phyloP scores from a whole-genome alignment of 1,140 invertebrate species.

The Leptonema lineaticorne region DNA sequence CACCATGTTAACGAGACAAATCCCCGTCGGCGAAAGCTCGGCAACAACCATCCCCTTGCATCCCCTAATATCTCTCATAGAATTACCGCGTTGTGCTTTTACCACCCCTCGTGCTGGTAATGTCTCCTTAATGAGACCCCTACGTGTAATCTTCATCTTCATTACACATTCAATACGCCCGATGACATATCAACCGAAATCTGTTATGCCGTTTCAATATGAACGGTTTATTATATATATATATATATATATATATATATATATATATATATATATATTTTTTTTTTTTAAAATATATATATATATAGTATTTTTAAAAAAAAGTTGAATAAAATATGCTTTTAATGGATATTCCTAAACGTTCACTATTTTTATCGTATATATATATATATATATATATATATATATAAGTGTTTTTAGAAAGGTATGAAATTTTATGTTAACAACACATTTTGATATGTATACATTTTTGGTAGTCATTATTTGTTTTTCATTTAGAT shows the following conservation, averaged over 20 bases:
- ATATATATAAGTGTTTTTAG: too few species aligned
- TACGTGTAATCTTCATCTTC: constrained; percentile 28
- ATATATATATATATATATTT: background rate
- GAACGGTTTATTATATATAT: background rate
- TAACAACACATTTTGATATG: too few species aligned
- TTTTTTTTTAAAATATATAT: background rate
- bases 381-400: too few species aligned
- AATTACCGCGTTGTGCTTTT: too few species aligned
- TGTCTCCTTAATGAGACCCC: constrained; percentile 13
- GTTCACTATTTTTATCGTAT: too few species aligned
- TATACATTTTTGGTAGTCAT: too few species aligned
- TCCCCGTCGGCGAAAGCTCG: constrained; percentile 3
- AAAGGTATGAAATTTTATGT: too few species aligned
- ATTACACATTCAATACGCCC: constrained; percentile 26
- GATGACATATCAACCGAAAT: constrained; percentile 1
- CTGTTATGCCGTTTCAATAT: background rate
- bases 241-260: background rate
- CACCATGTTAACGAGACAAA: constrained; percentile 16
- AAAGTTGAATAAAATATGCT: too few species aligned
- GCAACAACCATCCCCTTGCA: background rate
- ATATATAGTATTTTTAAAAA: too few species aligned
- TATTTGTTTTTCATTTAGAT: too few species aligned
- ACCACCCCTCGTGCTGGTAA: background rate
- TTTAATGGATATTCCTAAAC: too few species aligned
- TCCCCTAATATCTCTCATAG: too few species aligned